Evolutionary conservation across 2,888 invertebrate species (phyloP).

Genomic region (Thereva unica): DNA sequence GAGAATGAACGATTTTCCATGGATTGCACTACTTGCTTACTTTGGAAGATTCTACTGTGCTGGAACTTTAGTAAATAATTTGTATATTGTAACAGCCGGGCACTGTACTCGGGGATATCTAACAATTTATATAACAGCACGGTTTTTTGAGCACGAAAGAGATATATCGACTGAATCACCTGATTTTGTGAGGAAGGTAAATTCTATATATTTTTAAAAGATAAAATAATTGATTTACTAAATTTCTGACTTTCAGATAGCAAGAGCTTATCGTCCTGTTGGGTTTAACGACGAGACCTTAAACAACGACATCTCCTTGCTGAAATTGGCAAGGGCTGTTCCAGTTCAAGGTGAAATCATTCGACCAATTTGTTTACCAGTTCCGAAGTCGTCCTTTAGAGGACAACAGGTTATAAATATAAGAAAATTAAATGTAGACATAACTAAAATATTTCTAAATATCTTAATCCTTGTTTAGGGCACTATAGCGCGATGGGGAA

Average conservation of each 20-base stretch:
- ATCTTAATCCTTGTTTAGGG: constrained; percentile 30
- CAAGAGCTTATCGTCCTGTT: constrained; percentile 10
- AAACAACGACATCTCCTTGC: constrained; percentile 42
- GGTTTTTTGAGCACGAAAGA: constrained; percentile 54
- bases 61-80: constrained; percentile 54
- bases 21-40: constrained; percentile 53
- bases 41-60: constrained; percentile 51
- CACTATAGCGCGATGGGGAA: constrained; percentile 43
- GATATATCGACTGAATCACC: constrained; percentile 51
- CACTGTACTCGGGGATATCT: constrained; percentile 52
- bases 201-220: constrained; percentile 4
- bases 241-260: constrained; percentile 2
- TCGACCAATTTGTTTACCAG: constrained; percentile 42
- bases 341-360: constrained; percentile 39
- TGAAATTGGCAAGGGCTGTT: constrained; percentile 38
- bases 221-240: constrained; percentile 5
- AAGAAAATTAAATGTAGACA: background rate
- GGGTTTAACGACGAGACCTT: constrained; percentile 31
- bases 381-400: constrained; percentile 21
- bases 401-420: constrained; percentile 40
- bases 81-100: constrained; percentile 53
- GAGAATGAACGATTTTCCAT: constrained; percentile 54
- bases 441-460: no score
- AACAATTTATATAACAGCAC: constrained; percentile 48
- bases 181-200: constrained; percentile 50